Conservation (phyloP, 1,140 invertebrate species). For the Papilio polyxenes region DNA sequence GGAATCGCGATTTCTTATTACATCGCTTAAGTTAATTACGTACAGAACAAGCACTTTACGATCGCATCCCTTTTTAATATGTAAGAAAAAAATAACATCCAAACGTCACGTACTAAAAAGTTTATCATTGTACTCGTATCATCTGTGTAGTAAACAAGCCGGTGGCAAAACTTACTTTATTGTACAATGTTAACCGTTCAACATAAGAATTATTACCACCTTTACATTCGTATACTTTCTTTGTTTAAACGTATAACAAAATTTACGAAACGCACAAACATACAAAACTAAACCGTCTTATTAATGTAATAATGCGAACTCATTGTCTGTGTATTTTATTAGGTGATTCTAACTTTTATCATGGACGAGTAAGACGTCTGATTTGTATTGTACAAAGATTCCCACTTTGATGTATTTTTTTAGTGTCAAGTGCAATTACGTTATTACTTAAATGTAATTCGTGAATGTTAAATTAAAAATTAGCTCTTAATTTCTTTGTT, state of each 20-base stretch:
- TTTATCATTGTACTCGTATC: slow-evolving; percentile 40
- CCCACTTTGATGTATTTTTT: slow-evolving; percentile 62
- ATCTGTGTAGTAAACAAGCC: slow-evolving; percentile 16
- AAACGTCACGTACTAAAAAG: slow-evolving; percentile 29
- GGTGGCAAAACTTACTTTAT: slow-evolving; percentile 35
- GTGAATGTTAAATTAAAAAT: slow-evolving; percentile 19
- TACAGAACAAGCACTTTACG: slow-evolving; percentile 32
- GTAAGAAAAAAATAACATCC: slow-evolving; percentile 6
- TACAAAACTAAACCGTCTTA: slow-evolving; percentile 1
- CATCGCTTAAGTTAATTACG: slow-evolving; percentile 25
- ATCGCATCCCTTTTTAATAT: slow-evolving; percentile 27
- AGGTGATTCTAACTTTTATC: slow-evolving; percentile 38
- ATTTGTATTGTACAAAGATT: slow-evolving; percentile 65
- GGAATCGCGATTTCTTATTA: slow-evolving; percentile 18
- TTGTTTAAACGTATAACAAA: slow-evolving; percentile 25
- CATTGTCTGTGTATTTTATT: slow-evolving; percentile 49
- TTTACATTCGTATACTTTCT: slow-evolving; percentile 48
- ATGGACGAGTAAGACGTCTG: slow-evolving; percentile 47
- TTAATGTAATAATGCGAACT: slow-evolving; percentile 41
- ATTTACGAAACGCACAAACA: slow-evolving; percentile 25
- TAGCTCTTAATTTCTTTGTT: slow-evolving; percentile 29
- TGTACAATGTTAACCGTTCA: slow-evolving; percentile 46
- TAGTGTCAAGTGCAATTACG: slow-evolving; percentile 66
- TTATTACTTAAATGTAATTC: slow-evolving; percentile 49
- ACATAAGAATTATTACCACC: slow-evolving; percentile 45